These are phyloP conservation scores for Celastrina argiolus DNA, from an alignment of 2,888 invertebrate genomes.

Conservation along the genomic window DNA sequence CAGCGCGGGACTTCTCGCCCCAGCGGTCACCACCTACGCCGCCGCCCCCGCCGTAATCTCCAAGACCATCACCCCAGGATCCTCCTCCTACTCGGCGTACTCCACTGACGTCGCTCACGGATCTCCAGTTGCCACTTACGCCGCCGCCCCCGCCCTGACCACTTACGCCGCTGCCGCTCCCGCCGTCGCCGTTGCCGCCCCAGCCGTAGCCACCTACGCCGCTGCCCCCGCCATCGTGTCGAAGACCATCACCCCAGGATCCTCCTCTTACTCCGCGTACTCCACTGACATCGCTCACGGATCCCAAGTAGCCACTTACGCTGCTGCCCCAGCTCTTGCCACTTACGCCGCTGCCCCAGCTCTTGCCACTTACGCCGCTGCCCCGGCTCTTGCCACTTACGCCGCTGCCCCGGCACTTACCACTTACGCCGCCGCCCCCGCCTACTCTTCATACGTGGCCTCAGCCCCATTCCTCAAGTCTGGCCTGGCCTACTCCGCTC, in stretches of 20 bases:
- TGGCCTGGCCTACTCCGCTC: slow-evolving; percentile 71
- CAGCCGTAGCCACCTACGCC: slow-evolving; percentile 42
- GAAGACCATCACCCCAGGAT: slow-evolving; percentile 1
- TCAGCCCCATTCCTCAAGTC: slow-evolving; percentile 48
- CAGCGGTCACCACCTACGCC: slow-evolving; percentile 44
- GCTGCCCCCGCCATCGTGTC: slow-evolving; percentile 28
- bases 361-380: background rate
- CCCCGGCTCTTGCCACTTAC: slow-evolving; percentile 42
- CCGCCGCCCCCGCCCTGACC: slow-evolving; percentile 33
- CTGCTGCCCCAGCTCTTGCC: too few species aligned
- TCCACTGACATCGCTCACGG: slow-evolving; percentile 39
- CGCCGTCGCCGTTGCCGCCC: background rate
- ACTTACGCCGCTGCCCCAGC: slow-evolving; percentile 24
- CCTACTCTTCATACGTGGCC: slow-evolving; percentile 36
- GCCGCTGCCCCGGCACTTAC: slow-evolving; percentile 29
- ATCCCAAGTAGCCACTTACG: slow-evolving; percentile 36
- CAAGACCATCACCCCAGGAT: slow-evolving; percentile 58
- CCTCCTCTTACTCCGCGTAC: slow-evolving; percentile 38
- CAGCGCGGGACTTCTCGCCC: slow-evolving; percentile 27
- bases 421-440: slow-evolving; percentile 35
- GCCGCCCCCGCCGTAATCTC: slow-evolving; percentile 46
- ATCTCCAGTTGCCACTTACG: slow-evolving; percentile 31
- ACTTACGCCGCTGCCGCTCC: slow-evolving; percentile 30
- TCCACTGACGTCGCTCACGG: slow-evolving; percentile 42
- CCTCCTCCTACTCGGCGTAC: slow-evolving; percentile 41